phyloP scores from a whole-genome alignment of 30 jellyfish, hydroid and myxozoan genomes.

The Aurelia aurita region DNA sequence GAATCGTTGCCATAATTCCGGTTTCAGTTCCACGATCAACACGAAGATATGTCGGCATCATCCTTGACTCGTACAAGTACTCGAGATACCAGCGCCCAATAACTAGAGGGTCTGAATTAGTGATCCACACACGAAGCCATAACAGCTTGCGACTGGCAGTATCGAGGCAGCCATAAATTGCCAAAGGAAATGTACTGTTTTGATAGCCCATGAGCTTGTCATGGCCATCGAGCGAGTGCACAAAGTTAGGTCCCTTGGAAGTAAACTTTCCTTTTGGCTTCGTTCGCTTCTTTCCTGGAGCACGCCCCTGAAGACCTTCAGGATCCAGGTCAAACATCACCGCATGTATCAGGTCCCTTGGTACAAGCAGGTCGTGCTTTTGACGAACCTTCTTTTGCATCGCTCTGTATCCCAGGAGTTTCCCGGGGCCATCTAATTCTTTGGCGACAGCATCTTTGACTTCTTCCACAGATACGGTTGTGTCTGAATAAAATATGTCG shows the following conservation, averaged over 20 bases:
- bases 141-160: conserved; percentile 42
- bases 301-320: conserved; percentile 37
- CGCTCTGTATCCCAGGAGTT: conserved; percentile 47
- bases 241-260: conserved; percentile 7
- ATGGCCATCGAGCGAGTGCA: conserved; percentile 57
- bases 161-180: conserved; percentile 60
- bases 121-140: conserved; percentile 18
- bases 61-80: conserved; percentile 6
- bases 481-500: conserved; percentile 12
- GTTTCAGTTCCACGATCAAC: conserved; percentile 52
- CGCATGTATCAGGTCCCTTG: conserved; percentile 33
- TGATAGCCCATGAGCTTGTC: conserved; percentile 55
- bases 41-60: conserved; percentile 16
- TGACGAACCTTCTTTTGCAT: conserved; percentile 36
- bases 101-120: conserved; percentile 41
- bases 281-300: conserved; percentile 6
- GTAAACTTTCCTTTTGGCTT: conserved; percentile 4
- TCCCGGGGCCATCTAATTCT: conserved; percentile 48
- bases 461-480: neutral
- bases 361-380: conserved; percentile 43
- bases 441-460: conserved; percentile 43
- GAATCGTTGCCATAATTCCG: conserved; percentile 11
- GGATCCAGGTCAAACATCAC: conserved; percentile 43
- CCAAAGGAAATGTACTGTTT: conserved; percentile 50
- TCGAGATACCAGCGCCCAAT: conserved; percentile 49